A percentile compares a stretch with the other conserved stretches of the same genome.
These are phyloP conservation scores for Sitta carolinensis DNA, from an alignment of 2,797 vertebrate genomes.

Conservation along the genomic window DNA sequence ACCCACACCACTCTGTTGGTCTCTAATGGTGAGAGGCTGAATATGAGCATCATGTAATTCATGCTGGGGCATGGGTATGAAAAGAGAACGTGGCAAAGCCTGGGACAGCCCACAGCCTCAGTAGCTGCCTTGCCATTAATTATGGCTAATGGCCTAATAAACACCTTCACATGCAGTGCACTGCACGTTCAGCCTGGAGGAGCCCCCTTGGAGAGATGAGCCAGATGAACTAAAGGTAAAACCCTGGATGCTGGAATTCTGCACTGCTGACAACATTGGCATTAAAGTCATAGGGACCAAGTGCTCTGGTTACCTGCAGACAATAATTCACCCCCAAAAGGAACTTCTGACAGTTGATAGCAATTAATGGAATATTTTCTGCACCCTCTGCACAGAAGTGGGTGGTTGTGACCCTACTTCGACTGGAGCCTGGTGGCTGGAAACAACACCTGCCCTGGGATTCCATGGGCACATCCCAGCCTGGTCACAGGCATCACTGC, in stretches of 20 bases:
- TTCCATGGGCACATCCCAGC: background rate
- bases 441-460: background rate
- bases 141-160: background rate
- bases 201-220: background rate
- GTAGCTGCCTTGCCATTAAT: background rate
- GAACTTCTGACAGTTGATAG: background rate
- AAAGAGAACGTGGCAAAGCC: background rate
- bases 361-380: background rate
- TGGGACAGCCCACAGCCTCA: background rate
- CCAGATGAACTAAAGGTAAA: background rate
- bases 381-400: background rate
- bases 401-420: background rate
- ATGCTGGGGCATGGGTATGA: background rate
- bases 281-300: rapidly evolving
- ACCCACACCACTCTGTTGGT: background rate
- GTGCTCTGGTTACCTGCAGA: background rate
- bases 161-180: background rate
- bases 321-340: background rate
- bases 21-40: slow-evolving; percentile 1
- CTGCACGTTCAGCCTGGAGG: background rate
- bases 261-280: background rate
- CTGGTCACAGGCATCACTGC: background rate
- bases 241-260: background rate
- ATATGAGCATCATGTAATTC: background rate
- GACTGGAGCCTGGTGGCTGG: background rate